These are phyloP conservation scores for Scortum barcoo DNA, from an alignment of 2,113 vertebrate species.

Conservation along the genomic window DNA sequence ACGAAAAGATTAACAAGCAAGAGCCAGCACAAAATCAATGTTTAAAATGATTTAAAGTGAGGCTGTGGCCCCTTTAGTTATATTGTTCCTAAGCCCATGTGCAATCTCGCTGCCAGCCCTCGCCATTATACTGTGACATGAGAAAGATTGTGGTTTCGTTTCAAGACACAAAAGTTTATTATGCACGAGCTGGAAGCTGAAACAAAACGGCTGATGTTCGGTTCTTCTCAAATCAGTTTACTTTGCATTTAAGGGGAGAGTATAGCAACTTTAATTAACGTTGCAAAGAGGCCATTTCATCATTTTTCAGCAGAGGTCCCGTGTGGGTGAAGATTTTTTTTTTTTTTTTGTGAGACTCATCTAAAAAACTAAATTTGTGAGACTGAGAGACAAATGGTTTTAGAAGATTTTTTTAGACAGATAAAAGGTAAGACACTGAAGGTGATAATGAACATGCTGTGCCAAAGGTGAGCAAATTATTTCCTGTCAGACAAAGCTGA, in stretches of 20 bases:
- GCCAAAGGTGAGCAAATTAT: conserved; percentile 58
- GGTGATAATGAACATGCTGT: conserved; percentile 46
- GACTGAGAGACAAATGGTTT: neutral
- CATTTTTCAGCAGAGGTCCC: conserved; percentile 1
- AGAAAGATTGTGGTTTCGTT: conserved; percentile 69
- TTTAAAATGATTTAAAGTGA: conserved; percentile 82
- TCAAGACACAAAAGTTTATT: conserved; percentile 63
- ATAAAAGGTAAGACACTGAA: conserved; percentile 33
- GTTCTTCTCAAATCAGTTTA: conserved; percentile 49
- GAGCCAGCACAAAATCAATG: conserved; percentile 80
- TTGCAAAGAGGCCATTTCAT: neutral
- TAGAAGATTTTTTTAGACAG: neutral
- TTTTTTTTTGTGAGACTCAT: neutral
- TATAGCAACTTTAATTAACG: conserved; percentile 16
- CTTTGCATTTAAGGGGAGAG: conserved; percentile 23
- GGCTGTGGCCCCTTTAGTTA: conserved; percentile 75
- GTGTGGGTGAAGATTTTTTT: neutral
- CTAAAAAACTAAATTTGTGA: neutral
- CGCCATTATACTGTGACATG: conserved; percentile 72
- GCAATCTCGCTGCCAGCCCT: conserved; percentile 63
- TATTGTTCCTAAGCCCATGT: conserved; percentile 67
- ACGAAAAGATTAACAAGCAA: conserved; percentile 79
- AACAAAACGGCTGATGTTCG: conserved; percentile 56
- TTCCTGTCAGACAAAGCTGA: conserved; percentile 47
- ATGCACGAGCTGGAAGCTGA: conserved; percentile 62